A percentile compares a stretch with the other conserved stretches of the same genome.
Conservation (phyloP, 2,888 invertebrate species). For the Philaethria dido region DNA sequence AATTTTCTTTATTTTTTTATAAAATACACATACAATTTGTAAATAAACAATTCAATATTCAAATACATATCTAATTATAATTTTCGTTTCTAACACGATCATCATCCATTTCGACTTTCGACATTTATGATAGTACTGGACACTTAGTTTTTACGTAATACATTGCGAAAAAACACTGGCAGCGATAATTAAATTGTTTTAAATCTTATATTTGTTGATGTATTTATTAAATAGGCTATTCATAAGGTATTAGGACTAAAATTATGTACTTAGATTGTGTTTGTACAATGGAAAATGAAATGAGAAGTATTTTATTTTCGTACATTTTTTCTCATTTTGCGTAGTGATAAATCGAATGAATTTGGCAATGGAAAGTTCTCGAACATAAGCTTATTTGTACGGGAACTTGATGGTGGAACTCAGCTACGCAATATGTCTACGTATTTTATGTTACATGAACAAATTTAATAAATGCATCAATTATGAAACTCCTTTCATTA, state of each 20-base stretch:
- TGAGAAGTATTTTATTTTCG: background rate
- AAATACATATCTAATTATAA: constrained; percentile 73
- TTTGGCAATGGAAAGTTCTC: background rate
- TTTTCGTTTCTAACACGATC: constrained; percentile 67
- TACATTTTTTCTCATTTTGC: background rate
- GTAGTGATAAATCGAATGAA: background rate
- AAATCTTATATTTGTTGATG: constrained; percentile 7
- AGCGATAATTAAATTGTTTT: constrained; percentile 25
- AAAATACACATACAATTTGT: constrained; percentile 84
- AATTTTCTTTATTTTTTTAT: constrained; percentile 78
- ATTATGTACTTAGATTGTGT: background rate
- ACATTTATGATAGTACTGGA: constrained; percentile 46
- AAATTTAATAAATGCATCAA: constrained; percentile 21
- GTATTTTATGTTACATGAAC: background rate
- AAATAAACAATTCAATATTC: constrained; percentile 82
- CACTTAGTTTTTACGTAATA: constrained; percentile 22
- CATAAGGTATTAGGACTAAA: background rate
- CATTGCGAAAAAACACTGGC: constrained; percentile 20
- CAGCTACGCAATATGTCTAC: background rate
- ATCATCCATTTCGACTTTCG: constrained; percentile 59
- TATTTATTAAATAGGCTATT: constrained; percentile 13
- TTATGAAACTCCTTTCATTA: constrained; percentile 10
- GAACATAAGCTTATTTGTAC: background rate
- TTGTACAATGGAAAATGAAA: background rate
- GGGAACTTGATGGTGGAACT: no score